These are phyloP conservation scores for Styela plicata DNA, from an alignment of 23 tunicate genomes.

Conservation along the genomic window DNA sequence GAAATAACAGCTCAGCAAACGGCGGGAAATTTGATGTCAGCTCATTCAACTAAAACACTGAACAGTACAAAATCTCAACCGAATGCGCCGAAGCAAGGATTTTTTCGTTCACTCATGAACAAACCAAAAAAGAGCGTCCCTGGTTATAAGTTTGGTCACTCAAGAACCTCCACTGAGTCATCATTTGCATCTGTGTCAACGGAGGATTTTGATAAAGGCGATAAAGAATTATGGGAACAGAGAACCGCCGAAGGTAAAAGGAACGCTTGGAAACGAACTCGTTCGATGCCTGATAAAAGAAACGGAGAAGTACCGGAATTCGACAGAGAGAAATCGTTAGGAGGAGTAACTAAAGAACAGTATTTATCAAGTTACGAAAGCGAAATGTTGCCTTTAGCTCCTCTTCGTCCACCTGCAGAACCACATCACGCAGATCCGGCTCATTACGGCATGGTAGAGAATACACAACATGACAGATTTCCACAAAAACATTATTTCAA, in stretches of 20 bases:
- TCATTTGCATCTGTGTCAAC: constrained; percentile 4
- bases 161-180: constrained; percentile 10
- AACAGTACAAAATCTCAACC: neutral
- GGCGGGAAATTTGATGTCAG: too few relatives aligned
- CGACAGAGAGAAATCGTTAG: neutral
- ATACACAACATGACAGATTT: neutral
- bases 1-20: neutral
- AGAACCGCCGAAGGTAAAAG: constrained; percentile 51
- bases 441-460: neutral
- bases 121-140: constrained; percentile 8
- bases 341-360: neutral
- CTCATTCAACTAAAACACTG: neutral
- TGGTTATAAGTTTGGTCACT: neutral
- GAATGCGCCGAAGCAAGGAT: constrained; percentile 11
- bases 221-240: constrained; percentile 13
- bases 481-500: neutral
- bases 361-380: constrained; percentile 59
- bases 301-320: neutral
- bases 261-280: constrained; percentile 38
- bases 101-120: constrained; percentile 16
- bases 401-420: neutral
- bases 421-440: neutral
- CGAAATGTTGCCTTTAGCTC: constrained; percentile 47
- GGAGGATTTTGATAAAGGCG: constrained; percentile 21
- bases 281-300: constrained; percentile 41